Conservation (phyloP, 2,888 invertebrate species). For the Dyspetes luteomarginatus region DNA sequence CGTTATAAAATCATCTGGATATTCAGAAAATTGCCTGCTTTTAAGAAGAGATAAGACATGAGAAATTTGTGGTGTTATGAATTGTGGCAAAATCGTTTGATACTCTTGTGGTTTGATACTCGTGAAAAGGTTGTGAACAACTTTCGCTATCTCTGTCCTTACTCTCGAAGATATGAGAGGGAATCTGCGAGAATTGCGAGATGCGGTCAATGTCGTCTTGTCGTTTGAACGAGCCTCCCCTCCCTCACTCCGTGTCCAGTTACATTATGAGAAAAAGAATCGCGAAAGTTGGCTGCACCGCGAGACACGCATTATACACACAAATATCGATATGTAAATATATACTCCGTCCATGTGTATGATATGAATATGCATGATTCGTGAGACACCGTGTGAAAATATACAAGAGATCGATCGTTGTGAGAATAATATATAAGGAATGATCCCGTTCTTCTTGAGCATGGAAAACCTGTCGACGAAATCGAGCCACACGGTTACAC, state of each 20-base stretch:
- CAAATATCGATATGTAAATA: background rate
- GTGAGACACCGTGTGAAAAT: background rate
- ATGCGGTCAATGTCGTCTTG: slow-evolving; percentile 61
- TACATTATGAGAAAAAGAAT: slow-evolving; percentile 45
- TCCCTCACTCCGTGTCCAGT: slow-evolving; percentile 57
- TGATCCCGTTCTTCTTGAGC: slow-evolving; percentile 33
- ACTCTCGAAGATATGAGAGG: slow-evolving; percentile 34
- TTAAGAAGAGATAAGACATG: slow-evolving; percentile 15
- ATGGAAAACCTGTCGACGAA: background rate
- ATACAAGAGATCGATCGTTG: slow-evolving; percentile 55
- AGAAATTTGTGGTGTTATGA: slow-evolving; percentile 53
- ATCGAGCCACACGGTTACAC: slow-evolving; percentile 17
- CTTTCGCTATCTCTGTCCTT: slow-evolving; percentile 19
- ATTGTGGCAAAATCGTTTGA: slow-evolving; percentile 63
- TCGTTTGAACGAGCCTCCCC: slow-evolving; percentile 8
- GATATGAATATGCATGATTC: background rate
- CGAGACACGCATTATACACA: slow-evolving; percentile 8
- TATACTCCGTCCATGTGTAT: too few species aligned
- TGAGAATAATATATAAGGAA: slow-evolving; percentile 59
- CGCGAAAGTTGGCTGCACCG: slow-evolving; percentile 42
- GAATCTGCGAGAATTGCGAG: slow-evolving; percentile 67
- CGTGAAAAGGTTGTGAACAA: slow-evolving; percentile 42
- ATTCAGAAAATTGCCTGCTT: too few species aligned
- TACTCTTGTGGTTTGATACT: slow-evolving; percentile 61
- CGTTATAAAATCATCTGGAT: too few species aligned